A percentile compares a stretch with the other conserved stretches of the same genome.
phyloP scores from a whole-genome alignment of 2,113 vertebrate species.

The Lampris megalopsis region DNA sequence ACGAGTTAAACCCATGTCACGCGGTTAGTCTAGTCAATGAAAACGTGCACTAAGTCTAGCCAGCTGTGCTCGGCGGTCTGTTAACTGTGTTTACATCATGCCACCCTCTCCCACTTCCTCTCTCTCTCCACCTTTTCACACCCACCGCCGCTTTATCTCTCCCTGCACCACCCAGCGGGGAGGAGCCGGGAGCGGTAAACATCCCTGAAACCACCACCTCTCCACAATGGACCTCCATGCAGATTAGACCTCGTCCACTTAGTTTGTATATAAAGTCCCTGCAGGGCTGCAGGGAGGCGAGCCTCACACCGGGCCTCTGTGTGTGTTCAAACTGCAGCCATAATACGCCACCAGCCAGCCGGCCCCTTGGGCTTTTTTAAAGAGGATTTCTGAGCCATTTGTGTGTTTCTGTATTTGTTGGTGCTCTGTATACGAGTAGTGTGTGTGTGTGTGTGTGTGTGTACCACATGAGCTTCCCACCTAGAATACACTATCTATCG shows the following conservation, averaged over 20 bases:
- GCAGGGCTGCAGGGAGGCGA: constrained; percentile 20
- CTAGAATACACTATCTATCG: too few relatives aligned
- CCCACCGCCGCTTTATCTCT: constrained; percentile 23
- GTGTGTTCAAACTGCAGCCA: too few relatives aligned
- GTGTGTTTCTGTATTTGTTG: too few relatives aligned
- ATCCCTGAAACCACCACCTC: constrained; percentile 35
- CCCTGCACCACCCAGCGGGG: constrained; percentile 53
- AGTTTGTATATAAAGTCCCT: constrained; percentile 42
- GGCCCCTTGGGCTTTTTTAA: too few relatives aligned
- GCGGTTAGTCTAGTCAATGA: too few relatives aligned
- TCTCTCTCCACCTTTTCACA: constrained; percentile 32
- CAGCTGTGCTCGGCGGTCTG: not conserved
- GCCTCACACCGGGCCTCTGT: not conserved
- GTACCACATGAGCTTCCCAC: too few relatives aligned
- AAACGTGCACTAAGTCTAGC: too few relatives aligned
- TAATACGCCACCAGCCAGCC: too few relatives aligned
- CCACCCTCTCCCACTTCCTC: constrained; percentile 27
- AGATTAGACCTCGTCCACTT: constrained; percentile 40
- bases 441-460: too few relatives aligned
- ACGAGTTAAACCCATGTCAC: too few relatives aligned
- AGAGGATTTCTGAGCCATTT: too few relatives aligned
- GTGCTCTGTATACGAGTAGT: too few relatives aligned
- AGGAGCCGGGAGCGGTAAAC: constrained; percentile 17
- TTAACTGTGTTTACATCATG: constrained; percentile 4
- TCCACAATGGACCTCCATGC: constrained; percentile 62